Conservation (phyloP, 2,797 vertebrate species). For the Ctenopoma kingsleyae region DNA sequence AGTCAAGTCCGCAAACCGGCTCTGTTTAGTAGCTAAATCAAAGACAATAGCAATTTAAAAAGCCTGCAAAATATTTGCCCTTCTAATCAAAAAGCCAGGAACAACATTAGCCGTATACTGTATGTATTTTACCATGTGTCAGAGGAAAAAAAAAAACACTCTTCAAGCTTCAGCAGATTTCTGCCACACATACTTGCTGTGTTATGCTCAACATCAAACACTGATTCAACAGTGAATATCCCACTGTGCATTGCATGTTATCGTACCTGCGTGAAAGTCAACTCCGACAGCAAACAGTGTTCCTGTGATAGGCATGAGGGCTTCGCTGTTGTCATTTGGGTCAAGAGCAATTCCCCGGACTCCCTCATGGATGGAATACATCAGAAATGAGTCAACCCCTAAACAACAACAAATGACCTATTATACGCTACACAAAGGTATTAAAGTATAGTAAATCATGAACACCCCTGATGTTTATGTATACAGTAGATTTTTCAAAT, state of each 20-base stretch:
- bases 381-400: conserved; percentile 97
- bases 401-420: conserved; percentile 13
- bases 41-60: neutral
- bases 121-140: neutral
- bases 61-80: neutral
- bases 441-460: neutral
- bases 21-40: neutral
- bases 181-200: neutral
- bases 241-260: neutral
- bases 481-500: neutral
- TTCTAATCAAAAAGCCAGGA: no score
- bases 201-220: conserved; percentile 1
- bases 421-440: conserved; percentile 1
- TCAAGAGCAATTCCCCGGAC: conserved; percentile 95
- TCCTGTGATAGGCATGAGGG: conserved; percentile 96
- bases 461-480: neutral
- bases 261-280: conserved; percentile 96
- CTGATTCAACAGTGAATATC: neutral
- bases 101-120: neutral
- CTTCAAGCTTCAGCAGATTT: neutral
- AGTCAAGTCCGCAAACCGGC: neutral
- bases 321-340: conserved; percentile 93
- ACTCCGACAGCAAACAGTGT: conserved; percentile 96
- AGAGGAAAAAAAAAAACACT: neutral
- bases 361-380: conserved; percentile 98